phyloP scores from a whole-genome alignment of 2,113 vertebrate genomes.

The Sorex araneus region DNA sequence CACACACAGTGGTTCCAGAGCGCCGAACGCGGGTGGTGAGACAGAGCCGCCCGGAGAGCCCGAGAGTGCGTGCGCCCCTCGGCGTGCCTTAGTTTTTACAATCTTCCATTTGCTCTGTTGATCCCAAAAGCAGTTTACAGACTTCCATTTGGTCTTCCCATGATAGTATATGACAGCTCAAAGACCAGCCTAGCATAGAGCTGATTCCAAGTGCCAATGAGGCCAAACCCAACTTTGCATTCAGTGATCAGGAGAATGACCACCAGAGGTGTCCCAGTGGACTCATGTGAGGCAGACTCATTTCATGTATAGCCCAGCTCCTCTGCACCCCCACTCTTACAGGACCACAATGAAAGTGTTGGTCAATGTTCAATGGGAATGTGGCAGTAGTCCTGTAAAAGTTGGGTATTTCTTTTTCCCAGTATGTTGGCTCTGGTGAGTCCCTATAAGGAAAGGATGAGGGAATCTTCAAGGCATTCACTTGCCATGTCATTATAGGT shows the following conservation, averaged over 20 bases:
- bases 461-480: background rate
- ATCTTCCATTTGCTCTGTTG: background rate
- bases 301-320: too few relatives aligned
- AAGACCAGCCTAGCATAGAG: background rate
- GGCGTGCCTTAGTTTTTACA: too few relatives aligned
- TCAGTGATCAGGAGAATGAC: background rate
- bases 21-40: too few relatives aligned
- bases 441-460: background rate
- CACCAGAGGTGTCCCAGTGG: background rate
- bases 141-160: background rate
- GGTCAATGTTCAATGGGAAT: background rate
- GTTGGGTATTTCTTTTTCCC: background rate
- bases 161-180: background rate
- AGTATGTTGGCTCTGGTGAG: background rate
- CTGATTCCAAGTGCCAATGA: background rate
- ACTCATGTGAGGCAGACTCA: background rate
- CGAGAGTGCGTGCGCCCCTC: too few relatives aligned
- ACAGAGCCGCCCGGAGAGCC: too few relatives aligned
- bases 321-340: background rate
- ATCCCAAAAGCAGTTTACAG: background rate
- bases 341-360: rapidly evolving
- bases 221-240: too few relatives aligned
- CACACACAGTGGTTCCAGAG: too few relatives aligned
- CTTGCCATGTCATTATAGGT: background rate
- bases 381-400: background rate